These are phyloP conservation scores for Luperina testacea DNA, from an alignment of 2,888 invertebrate species.

Conservation along the genomic window DNA sequence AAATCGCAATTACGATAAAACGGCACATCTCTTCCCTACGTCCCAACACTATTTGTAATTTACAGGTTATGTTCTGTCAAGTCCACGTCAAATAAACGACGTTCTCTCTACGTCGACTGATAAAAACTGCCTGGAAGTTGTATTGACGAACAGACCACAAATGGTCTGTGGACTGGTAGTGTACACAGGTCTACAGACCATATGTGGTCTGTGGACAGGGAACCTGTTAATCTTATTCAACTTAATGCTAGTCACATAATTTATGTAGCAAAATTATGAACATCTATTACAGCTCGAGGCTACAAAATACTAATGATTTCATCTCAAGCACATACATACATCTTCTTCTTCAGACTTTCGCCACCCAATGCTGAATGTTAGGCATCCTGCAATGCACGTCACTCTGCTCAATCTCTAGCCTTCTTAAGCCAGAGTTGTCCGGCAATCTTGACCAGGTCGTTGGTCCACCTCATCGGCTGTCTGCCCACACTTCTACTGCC, in stretches of 20 bases:
- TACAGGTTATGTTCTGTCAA: no score
- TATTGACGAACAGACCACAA: no score
- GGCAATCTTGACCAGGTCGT: neutral
- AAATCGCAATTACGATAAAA: no score
- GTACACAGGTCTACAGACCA: no score
- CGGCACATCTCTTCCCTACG: no score
- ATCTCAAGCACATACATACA: neutral
- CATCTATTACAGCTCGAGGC: no score
- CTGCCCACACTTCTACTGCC: neutral
- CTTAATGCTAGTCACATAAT: neutral
- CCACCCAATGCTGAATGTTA: neutral
- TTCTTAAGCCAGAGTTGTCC: neutral
- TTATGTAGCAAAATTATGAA: neutral
- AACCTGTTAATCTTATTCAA: neutral
- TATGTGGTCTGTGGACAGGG: no score
- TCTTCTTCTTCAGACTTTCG: neutral
- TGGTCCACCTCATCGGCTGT: neutral
- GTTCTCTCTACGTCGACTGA: no score
- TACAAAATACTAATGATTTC: neutral
- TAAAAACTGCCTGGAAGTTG: no score
- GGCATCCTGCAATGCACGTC: neutral
- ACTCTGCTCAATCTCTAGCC: neutral
- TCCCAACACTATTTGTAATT: no score
- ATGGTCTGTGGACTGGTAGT: no score
- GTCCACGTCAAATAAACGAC: no score